Evolutionary conservation across 30 jellyfish, hydroid and myxozoan species (phyloP).

Genomic region (Rhopilema esculentum): DNA sequence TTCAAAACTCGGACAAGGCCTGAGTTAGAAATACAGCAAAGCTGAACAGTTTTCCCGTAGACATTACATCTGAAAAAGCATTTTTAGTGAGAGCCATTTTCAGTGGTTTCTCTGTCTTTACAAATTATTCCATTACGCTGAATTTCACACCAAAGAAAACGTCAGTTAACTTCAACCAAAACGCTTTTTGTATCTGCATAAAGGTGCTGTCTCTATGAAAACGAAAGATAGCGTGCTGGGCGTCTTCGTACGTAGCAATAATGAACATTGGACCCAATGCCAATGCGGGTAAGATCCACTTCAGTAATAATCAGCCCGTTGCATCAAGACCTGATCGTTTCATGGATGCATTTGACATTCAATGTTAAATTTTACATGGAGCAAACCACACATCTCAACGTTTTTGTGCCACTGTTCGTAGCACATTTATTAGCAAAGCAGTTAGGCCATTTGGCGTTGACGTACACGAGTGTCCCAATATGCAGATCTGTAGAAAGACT

Average conservation of each 20-base stretch:
- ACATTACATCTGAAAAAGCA: too few relatives aligned
- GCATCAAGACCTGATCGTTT: not conserved
- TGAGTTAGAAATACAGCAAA: too few relatives aligned
- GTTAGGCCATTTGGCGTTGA: slow-evolving; percentile 63
- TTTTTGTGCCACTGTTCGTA: not conserved
- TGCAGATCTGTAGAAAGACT: slow-evolving; percentile 16
- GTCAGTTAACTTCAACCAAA: not conserved
- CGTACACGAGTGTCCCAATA: slow-evolving; percentile 49
- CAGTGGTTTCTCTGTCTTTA: not conserved
- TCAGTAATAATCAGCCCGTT: too few relatives aligned
- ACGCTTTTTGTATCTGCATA: not conserved
- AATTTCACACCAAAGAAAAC: not conserved
- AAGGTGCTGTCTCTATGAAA: not conserved
- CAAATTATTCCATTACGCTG: not conserved
- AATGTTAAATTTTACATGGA: slow-evolving; percentile 17
- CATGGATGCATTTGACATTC: not conserved
- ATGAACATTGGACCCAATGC: not conserved
- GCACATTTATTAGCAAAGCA: slow-evolving; percentile 42
- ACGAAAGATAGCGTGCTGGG: not conserved
- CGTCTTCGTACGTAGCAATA: not conserved
- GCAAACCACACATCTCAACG: slow-evolving; percentile 61
- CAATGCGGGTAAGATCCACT: not conserved
- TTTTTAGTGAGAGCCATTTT: too few relatives aligned
- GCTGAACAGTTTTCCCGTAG: too few relatives aligned
- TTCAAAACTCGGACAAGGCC: too few relatives aligned